Percentiles rank a stretch among this genome's conserved stretches.
Conservation (phyloP, 2,888 invertebrate genomes). For the Aspidiotus destructor region DNA sequence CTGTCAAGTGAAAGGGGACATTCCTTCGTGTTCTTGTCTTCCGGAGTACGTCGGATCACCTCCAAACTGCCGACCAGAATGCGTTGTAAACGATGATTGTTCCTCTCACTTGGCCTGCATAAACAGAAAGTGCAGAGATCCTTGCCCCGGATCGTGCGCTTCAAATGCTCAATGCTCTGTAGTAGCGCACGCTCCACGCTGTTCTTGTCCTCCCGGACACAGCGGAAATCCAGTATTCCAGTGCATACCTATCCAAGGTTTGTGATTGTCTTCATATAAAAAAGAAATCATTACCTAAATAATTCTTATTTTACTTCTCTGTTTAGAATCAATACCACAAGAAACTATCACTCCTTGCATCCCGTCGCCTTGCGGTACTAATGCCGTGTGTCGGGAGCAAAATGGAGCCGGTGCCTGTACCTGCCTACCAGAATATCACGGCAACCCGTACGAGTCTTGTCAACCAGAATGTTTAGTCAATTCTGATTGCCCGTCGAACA, state of each 20-base stretch:
- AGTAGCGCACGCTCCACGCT: constrained; percentile 42
- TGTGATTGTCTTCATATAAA: neutral
- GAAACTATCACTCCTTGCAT: constrained; percentile 52
- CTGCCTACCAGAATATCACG: constrained; percentile 59
- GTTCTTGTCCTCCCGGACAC: constrained; percentile 44
- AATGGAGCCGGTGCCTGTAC: constrained; percentile 63
- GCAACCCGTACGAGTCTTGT: constrained; percentile 62
- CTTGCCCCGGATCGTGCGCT: constrained; percentile 48
- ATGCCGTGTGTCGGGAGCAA: constrained; percentile 64
- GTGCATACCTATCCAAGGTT: constrained; percentile 38
- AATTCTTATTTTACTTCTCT: neutral
- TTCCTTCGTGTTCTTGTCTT: constrained; percentile 55
- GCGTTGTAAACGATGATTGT: constrained; percentile 72
- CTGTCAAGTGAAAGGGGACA: constrained; percentile 43
- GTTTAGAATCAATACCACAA: constrained; percentile 17
- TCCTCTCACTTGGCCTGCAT: constrained; percentile 67
- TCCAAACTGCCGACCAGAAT: constrained; percentile 57
- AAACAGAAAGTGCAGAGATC: constrained; percentile 70
- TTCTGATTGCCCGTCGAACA: constrained; percentile 54
- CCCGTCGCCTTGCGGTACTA: constrained; percentile 60
- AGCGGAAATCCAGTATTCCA: constrained; percentile 42
- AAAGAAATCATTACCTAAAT: neutral
- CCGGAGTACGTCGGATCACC: constrained; percentile 65
- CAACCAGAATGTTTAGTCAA: constrained; percentile 55
- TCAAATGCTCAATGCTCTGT: constrained; percentile 39